phyloP scores from a whole-genome alignment of 2,888 invertebrate species.

The Branchinecta sandiegonensis region DNA sequence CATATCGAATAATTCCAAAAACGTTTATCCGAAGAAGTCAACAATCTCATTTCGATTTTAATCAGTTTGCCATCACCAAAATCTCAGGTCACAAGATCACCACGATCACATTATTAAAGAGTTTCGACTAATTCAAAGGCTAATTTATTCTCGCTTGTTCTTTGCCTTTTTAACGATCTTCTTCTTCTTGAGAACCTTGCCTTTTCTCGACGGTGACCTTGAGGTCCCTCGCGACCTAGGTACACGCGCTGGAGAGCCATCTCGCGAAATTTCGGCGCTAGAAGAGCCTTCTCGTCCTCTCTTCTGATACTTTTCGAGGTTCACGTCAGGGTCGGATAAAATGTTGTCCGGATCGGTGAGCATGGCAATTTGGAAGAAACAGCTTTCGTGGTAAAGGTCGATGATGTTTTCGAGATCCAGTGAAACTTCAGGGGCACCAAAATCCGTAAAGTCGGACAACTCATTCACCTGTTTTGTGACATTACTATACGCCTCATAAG shows the following conservation, averaged over 20 bases:
- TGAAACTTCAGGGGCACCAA: constrained; percentile 9
- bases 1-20: no score
- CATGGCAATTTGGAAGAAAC: constrained; percentile 7
- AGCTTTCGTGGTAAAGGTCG: constrained; percentile 15
- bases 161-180: no score
- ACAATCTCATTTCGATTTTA: no score
- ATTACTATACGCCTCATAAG: background rate
- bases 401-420: background rate
- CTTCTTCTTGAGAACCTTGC: background rate
- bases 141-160: no score
- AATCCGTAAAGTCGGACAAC: background rate
- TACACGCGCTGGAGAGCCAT: background rate
- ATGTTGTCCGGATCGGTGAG: background rate
- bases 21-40: no score
- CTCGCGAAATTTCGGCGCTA: background rate
- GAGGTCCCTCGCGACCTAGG: background rate
- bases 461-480: constrained; percentile 8
- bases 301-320: background rate
- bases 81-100: no score
- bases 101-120: no score
- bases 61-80: no score
- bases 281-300: background rate
- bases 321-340: background rate
- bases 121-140: no score
- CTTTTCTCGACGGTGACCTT: background rate